phyloP scores from a whole-genome alignment of 1,140 invertebrate genomes.

The Ceratina calcarata region DNA sequence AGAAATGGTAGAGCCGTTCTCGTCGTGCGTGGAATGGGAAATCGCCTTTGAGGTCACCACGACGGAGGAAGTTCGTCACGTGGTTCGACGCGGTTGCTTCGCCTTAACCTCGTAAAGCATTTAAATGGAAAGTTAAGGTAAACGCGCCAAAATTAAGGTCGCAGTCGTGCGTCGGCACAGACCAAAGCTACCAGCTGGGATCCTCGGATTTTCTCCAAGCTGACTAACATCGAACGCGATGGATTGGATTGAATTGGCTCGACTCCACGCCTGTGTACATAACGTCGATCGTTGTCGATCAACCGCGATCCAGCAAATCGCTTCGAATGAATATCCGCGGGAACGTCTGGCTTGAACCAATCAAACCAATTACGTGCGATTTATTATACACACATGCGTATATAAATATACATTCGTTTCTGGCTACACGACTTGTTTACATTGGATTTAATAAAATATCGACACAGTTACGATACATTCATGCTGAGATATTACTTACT shows the following conservation, averaged over 20 bases:
- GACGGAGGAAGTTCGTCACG: conserved; percentile 18
- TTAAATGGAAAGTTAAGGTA: conserved; percentile 65
- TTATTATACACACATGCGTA: no score
- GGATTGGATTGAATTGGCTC: background rate
- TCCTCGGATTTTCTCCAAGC: conserved; percentile 5
- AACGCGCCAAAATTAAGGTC: conserved; percentile 64
- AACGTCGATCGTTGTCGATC: conserved; percentile 7
- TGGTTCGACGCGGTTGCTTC: conserved; percentile 36
- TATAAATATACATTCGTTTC: no score
- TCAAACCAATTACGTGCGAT: background rate
- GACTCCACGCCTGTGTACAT: background rate
- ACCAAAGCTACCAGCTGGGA: conserved; percentile 27
- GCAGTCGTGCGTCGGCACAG: conserved; percentile 14
- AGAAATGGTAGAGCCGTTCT: conserved; percentile 20
- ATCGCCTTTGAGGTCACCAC: conserved; percentile 51
- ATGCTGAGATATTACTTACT: no score
- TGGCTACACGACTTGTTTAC: no score
- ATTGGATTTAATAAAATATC: no score
- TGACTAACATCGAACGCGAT: background rate
- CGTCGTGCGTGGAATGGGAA: conserved; percentile 23
- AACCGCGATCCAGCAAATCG: conserved; percentile 7
- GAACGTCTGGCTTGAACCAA: background rate
- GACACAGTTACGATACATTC: no score
- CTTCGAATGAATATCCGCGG: background rate
- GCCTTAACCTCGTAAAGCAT: conserved; percentile 54